Conservation (phyloP, 2,888 invertebrate genomes). For the Fissipunctia ypsillon region DNA sequence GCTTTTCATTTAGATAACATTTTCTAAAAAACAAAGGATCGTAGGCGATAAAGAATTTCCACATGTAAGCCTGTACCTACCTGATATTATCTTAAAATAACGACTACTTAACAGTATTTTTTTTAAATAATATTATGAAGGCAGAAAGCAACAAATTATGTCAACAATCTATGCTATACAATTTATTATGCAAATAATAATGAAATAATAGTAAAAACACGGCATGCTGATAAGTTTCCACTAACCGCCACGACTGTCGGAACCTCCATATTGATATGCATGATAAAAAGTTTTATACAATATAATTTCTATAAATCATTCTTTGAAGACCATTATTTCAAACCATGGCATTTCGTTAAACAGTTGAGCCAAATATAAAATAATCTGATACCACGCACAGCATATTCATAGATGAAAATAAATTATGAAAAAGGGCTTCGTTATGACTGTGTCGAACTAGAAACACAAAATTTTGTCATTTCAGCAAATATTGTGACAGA, state of each 20-base stretch:
- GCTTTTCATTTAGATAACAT: neutral
- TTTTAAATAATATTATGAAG: neutral
- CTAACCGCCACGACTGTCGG: constrained; percentile 82
- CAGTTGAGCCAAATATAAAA: no score
- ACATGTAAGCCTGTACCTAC: neutral
- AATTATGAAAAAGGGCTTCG: no score
- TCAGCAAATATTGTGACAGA: no score
- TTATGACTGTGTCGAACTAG: no score
- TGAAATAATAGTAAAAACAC: constrained; percentile 5
- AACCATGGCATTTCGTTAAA: no score
- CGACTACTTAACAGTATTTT: neutral
- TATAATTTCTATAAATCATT: constrained; percentile 31
- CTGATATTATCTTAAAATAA: neutral
- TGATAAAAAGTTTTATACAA: constrained; percentile 54
- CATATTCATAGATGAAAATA: no score
- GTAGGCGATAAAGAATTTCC: neutral
- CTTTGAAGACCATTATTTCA: neutral
- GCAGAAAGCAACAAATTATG: neutral
- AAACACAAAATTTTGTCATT: no score
- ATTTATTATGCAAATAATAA: neutral
- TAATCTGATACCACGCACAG: no score
- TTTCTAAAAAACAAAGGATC: neutral
- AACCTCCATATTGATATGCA: constrained; percentile 76
- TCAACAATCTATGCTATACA: neutral
- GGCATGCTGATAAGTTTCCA: constrained; percentile 60